Evolutionary conservation across 1,140 invertebrate species (phyloP), one percentile per base, ranked within the genome.

Genomic region (Bombus balteatus): DNA sequence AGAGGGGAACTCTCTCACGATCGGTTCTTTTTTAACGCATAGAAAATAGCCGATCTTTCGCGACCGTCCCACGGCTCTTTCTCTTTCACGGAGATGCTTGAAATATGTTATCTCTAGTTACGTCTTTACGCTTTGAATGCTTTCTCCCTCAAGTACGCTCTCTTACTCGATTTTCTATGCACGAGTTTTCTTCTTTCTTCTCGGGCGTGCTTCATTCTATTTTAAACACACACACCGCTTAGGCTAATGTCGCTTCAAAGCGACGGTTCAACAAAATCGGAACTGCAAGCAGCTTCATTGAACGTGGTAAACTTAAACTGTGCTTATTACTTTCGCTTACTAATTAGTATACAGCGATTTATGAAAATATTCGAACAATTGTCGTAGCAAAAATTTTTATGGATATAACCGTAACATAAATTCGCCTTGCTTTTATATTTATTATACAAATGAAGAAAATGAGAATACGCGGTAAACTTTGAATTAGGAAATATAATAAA

Each of bases 21-120:
- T 68, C 47, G 28, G 57, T 18, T 43, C 9, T 65, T 83, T 83
- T 68, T 83, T 71, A 76, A 83, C 62, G 10, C 34, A 37, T 25
- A 59, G 74, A 57, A 78, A 77, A 76, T 57, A 70, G 13, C 37
- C 37, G 75, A 57, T 78, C 65, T 78, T 78, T 39, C 74, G 62
- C 39, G 15, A 22, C 15, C 62, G n/a, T 72, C 68, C 15, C 43
- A 39, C 72, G 73, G 43, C 15, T 79, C 82, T 84, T 71, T 79
- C 82, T 70, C 47, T 74, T 68, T 47, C 59, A 13, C 34, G n/a
- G 62, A 3, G 62, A 47, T 25, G 81, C 39, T 32, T 83, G 6
- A 66, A 66, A 83, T 43, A 74, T 62, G 53, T 66, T 83, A 72
- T 75, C 59, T 53, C 81, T 39, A 34, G 72, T 83, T 83, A 83